phyloP scores from a whole-genome alignment of 1,140 invertebrate genomes.

The Penaeus vannamei region DNA sequence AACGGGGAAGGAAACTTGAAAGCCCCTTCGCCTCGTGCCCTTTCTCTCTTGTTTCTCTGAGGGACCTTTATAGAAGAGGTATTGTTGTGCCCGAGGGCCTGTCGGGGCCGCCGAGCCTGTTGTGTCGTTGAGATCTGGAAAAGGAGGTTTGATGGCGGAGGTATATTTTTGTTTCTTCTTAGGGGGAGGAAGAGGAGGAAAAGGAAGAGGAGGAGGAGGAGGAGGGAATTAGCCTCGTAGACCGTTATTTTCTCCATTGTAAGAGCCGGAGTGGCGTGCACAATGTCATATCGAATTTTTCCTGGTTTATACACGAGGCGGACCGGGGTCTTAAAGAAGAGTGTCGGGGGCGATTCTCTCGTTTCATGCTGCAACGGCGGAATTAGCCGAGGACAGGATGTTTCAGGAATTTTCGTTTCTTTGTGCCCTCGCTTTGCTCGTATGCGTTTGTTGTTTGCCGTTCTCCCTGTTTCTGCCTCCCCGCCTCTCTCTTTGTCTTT shows the following conservation, averaged over 20 bases:
- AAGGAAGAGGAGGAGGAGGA: not conserved
- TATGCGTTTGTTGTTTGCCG: not conserved
- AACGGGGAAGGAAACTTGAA: slow-evolving; percentile 43
- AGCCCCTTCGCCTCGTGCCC: slow-evolving; percentile 41
- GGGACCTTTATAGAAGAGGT: slow-evolving; percentile 3
- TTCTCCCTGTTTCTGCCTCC: not conserved
- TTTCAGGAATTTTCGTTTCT: no score
- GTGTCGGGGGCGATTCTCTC: no score
- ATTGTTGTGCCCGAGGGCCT: not conserved
- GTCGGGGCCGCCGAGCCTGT: not conserved
- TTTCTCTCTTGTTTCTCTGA: slow-evolving; percentile 1
- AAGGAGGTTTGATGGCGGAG: slow-evolving; percentile 6
- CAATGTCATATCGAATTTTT: slow-evolving; percentile 41
- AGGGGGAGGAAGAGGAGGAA: slow-evolving; percentile 7
- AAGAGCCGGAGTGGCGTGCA: slow-evolving; percentile 43
- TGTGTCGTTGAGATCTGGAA: slow-evolving; percentile 8
- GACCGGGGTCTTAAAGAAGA: not conserved
- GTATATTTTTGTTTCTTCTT: not conserved
- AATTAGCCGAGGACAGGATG: no score
- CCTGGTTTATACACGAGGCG: slow-evolving; percentile 9
- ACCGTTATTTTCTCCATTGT: slow-evolving; percentile 19
- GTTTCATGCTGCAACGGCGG: no score
- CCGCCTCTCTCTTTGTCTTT: not conserved
- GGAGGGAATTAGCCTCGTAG: no score
- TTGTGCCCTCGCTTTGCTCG: not conserved